Conservation (phyloP, 2,888 invertebrate genomes). For the Chelonus formosanus region DNA sequence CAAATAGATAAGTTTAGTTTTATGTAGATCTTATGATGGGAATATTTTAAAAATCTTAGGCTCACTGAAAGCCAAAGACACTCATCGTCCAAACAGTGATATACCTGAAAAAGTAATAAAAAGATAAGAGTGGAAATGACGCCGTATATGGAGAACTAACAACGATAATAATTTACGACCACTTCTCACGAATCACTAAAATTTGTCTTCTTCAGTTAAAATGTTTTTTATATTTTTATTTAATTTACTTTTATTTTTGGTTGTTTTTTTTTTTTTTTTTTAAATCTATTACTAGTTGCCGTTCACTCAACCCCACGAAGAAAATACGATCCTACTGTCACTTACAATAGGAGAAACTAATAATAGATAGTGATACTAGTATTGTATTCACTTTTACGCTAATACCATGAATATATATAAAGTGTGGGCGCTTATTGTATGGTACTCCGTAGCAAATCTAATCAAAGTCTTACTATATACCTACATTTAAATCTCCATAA, state of each 20-base stretch:
- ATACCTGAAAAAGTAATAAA: slow-evolving; percentile 34
- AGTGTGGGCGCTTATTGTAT: slow-evolving; percentile 50
- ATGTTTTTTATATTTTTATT: background rate
- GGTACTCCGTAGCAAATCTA: slow-evolving; percentile 58
- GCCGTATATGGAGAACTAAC: slow-evolving; percentile 44
- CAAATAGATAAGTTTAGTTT: no score
- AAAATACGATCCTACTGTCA: slow-evolving; percentile 40
- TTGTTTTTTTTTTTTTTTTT: slow-evolving; percentile 9
- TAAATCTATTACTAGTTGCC: background rate
- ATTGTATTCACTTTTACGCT: slow-evolving; percentile 37
- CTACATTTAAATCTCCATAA: slow-evolving; percentile 33
- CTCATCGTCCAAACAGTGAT: slow-evolving; percentile 28
- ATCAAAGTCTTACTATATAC: slow-evolving; percentile 53
- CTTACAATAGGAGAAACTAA: slow-evolving; percentile 47
- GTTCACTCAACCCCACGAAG: background rate
- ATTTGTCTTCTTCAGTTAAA: background rate
- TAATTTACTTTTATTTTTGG: background rate
- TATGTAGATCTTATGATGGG: no score
- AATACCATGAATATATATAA: slow-evolving; percentile 50
- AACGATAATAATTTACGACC: slow-evolving; percentile 55
- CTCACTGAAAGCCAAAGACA: background rate
- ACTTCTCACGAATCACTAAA: slow-evolving; percentile 33
- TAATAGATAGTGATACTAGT: slow-evolving; percentile 36
- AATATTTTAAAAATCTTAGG: no score
- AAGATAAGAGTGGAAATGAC: slow-evolving; percentile 33